Base-by-base conservation (phyloP, 2,797 vertebrate species). In the Anguilla pacifica region DNA sequence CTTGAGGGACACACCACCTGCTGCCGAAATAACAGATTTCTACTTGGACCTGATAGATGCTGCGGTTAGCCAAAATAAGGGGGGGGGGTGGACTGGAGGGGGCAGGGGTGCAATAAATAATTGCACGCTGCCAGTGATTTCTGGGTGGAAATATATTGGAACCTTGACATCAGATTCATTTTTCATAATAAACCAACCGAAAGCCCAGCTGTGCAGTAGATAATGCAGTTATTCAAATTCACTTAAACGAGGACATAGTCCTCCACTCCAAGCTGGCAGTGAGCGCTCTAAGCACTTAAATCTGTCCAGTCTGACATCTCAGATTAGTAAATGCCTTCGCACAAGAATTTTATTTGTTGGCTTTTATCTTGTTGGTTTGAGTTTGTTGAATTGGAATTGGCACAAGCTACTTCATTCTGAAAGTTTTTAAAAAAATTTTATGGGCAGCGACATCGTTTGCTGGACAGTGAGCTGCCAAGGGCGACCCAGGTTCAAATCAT, bases 141-240 rank as follows among this genome's bases (percentile, higher is more conserved):
- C 55, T 55, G 59, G 53, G 84, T 53, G 83, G 51, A 88, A 81
- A 77, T 85, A 85, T 55, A 83, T 70, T 86, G 72, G 72, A 72
- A 82, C 53, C 15, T 35, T 85, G 13, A 57, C 57, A 28, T 72
- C 84, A 39, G 31, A 19, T 57, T 72, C n/a, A 82, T 86, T 86
- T 82, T 82, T 53, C 84, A 39, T 72, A 85, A 64, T 82, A 74
- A 86, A 61, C 35, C 13, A 13, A 49, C 31, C 55, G 84, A 86
- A 49, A 28, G 28, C n/a, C 70, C 87, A 85, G 70, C 72, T 88
- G 53, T 61, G 59, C 70, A 55, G 35, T 9, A 85, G 51, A 88
- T 85, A 82, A 53, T 86, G 43, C 43, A 83, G 55, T 59, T 64
- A 87, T 31, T 83, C 61, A 86, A 67, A 86, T 25, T 15, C 72